Conservation (phyloP, 2,888 invertebrate genomes). For the Teinopalpus imperialis region DNA sequence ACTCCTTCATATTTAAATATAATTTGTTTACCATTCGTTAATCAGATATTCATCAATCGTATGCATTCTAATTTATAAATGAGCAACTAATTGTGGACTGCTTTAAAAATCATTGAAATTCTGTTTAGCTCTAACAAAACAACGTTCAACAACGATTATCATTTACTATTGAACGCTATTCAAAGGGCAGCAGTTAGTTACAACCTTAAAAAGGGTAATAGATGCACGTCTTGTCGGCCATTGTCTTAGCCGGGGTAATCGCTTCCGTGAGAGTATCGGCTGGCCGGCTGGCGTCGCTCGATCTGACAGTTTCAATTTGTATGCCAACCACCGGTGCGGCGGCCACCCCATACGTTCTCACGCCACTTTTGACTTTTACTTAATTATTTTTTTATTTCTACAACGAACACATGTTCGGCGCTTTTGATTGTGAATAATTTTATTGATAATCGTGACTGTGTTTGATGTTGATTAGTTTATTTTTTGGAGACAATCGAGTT, state of each 20-base stretch:
- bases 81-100: constrained; percentile 3
- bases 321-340: constrained; percentile 51
- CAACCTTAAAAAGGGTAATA: constrained; percentile 70
- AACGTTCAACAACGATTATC: constrained; percentile 31
- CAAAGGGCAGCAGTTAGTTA: constrained; percentile 59
- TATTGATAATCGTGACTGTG: constrained; percentile 49
- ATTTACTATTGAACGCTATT: constrained; percentile 47
- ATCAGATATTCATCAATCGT: constrained; percentile 6
- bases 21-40: too few species aligned
- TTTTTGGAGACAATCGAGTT: constrained; percentile 3
- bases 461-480: constrained; percentile 42
- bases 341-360: constrained; percentile 73
- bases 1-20: too few species aligned
- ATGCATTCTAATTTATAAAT: constrained; percentile 11
- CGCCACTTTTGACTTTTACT: constrained; percentile 63
- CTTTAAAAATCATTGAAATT: constrained; percentile 17
- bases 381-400: constrained; percentile 72
- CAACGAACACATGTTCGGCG: constrained; percentile 52
- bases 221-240: constrained; percentile 76
- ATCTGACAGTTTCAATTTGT: constrained; percentile 68
- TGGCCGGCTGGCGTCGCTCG: constrained; percentile 49
- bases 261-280: constrained; percentile 74
- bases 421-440: constrained; percentile 44
- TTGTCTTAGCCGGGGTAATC: constrained; percentile 72
- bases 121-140: constrained; percentile 8